Conservation (phyloP, 2,113 vertebrate genomes). For the Tenrec ecaudatus region DNA sequence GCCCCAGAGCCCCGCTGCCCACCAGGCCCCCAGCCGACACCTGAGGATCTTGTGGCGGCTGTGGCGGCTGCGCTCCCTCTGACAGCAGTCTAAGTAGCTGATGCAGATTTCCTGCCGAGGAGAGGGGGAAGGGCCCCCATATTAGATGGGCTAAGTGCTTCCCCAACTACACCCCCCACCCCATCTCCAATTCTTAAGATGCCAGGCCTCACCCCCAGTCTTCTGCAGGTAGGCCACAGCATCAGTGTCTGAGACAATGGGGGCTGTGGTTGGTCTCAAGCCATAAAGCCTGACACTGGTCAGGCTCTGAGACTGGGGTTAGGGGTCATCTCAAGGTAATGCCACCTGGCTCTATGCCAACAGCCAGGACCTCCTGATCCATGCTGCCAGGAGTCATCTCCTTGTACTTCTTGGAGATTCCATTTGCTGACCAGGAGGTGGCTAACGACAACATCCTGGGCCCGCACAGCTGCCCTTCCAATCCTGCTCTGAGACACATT, state of each 20-base stretch:
- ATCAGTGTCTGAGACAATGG: not conserved
- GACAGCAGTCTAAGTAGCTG: slow-evolving; percentile 98
- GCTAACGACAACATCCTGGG: not conserved
- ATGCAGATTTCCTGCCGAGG: slow-evolving; percentile 95
- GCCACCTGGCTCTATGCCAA: not conserved
- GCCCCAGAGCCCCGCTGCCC: slow-evolving; percentile 22
- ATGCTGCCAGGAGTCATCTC: not conserved
- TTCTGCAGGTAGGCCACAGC: not conserved
- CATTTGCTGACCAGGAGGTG: not conserved
- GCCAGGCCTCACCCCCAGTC: not conserved
- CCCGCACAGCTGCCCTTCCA: not conserved
- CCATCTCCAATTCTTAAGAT: not conserved
- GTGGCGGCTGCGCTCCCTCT: slow-evolving; percentile 95
- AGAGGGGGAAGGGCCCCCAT: not conserved
- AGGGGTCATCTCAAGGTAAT: slow-evolving; percentile 23
- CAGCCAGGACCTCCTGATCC: not conserved
- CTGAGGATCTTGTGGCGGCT: slow-evolving; percentile 97
- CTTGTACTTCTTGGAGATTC: slow-evolving; percentile 21
- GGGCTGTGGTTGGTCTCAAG: not conserved
- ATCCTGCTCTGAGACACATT: slow-evolving; percentile 3
- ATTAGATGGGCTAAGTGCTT: not conserved
- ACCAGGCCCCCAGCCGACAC: slow-evolving; percentile 81
- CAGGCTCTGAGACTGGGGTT: slow-evolving; percentile 17
- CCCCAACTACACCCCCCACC: not conserved
- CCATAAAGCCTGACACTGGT: not conserved